Evolutionary conservation across 2,113 vertebrate genomes (phyloP).

Genomic region (Heterocephalus glaber): DNA sequence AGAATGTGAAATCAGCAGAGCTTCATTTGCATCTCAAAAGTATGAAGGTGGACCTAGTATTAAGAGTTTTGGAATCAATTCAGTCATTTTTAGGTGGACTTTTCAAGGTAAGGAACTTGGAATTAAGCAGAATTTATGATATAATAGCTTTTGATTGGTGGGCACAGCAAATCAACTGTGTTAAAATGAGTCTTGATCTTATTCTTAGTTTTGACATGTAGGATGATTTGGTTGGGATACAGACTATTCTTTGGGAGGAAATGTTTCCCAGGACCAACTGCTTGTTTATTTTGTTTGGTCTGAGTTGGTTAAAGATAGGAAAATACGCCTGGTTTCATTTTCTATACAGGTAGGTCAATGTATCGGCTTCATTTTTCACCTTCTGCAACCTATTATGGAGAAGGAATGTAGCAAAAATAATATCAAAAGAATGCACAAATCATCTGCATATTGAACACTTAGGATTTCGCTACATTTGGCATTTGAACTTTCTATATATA

Average conservation of each 20-base stretch:
- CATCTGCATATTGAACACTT: background rate
- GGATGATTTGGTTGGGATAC: background rate
- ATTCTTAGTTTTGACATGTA: background rate
- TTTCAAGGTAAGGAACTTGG: background rate
- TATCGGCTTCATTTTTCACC: background rate
- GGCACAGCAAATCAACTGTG: background rate
- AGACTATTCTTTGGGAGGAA: background rate
- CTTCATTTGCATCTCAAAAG: background rate
- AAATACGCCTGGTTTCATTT: slow-evolving; percentile 10
- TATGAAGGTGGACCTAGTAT: background rate
- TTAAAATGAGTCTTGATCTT: background rate
- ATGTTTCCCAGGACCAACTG: background rate
- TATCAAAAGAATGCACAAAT: background rate
- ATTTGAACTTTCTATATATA: background rate
- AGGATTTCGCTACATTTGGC: background rate
- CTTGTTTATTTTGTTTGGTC: slow-evolving; percentile 10
- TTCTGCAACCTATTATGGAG: background rate
- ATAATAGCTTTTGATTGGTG: background rate
- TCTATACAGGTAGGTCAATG: background rate
- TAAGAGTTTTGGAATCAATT: background rate
- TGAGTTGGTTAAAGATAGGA: slow-evolving; percentile 18
- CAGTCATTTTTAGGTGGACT: background rate
- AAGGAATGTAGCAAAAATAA: background rate
- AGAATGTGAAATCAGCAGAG: background rate
- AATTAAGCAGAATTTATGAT: background rate